Evolutionary conservation across 2,888 invertebrate species (phyloP), one percentile per base, ranked within the genome.

Genomic region (Bellardia bayeri): DNA sequence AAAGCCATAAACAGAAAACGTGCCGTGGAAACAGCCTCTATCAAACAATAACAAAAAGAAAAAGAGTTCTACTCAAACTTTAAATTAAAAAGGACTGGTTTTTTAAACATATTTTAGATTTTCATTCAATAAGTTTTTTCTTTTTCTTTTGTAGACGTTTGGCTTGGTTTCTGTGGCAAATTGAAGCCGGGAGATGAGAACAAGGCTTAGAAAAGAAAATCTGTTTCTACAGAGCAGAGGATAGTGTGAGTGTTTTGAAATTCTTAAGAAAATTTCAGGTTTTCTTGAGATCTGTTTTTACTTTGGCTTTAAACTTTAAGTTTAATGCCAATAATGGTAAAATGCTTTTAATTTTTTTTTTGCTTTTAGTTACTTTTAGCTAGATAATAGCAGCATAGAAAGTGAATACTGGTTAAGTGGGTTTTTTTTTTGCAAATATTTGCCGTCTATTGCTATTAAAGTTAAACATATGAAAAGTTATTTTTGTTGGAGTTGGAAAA

Each of bases 181-280:
- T 45, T 63, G 30, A 58, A 58, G 56, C 11, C 54, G 30, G 68
- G 45, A n/a, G 61, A 63, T 72, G 63, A 71, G 69, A 68, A 45
- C 42, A 63, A 71, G 75, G 54, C 56, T 72, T 82, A 82, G 78
- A 82, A 86, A 82, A 74, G 74, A 82, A 82, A 82, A 82, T 82
- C 74, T 82, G 56, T 45, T 61, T 30, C 2, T 13, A 23, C 11
- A 68, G 58, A 66, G n/a, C 37, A 66, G 66, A 68, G 79, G 56
- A 14, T 54, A 7, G 45, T 69, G 49, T 4, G 56, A 8, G 54
- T 61, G 56, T 7, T 61, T 82, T 58, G 37, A 86, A 82, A 86
- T 85, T 88, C 83, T 88, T 86, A 78, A 81, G 83, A 88, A 86
- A 86, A 86, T 81, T 88, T 85, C 85, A 85, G 87, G 87, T 87